These are phyloP conservation scores for Paraplagusia blochii DNA, from an alignment of 2,113 vertebrate species.

Conservation along the genomic window DNA sequence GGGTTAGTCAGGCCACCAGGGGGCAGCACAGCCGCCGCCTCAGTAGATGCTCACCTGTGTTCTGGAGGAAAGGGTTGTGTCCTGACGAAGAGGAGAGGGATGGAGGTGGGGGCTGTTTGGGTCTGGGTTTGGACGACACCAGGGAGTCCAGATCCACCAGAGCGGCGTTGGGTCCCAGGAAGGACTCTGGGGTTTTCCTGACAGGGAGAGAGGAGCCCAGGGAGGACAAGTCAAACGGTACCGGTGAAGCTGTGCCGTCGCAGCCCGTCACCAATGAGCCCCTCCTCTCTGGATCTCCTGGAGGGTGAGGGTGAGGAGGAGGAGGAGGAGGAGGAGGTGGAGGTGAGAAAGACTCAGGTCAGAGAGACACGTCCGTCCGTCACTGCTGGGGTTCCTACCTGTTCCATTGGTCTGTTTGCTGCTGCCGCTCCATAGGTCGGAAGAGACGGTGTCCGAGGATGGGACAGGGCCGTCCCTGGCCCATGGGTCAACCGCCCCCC, in stretches of 20 bases:
- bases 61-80: slow-evolving; percentile 86
- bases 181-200: slow-evolving; percentile 89
- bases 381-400: slow-evolving; percentile 78
- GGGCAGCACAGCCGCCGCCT: too few relatives aligned
- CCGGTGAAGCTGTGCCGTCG: slow-evolving; percentile 74
- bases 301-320: background rate
- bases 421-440: slow-evolving; percentile 79
- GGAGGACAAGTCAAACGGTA: slow-evolving; percentile 80
- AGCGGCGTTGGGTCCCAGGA: slow-evolving; percentile 88
- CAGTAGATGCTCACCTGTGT: slow-evolving; percentile 70
- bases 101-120: slow-evolving; percentile 75
- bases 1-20: too few relatives aligned
- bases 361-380: too few relatives aligned
- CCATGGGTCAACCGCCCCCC: slow-evolving; percentile 78
- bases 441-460: slow-evolving; percentile 71
- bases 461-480: slow-evolving; percentile 70
- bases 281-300: slow-evolving; percentile 72
- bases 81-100: slow-evolving; percentile 75
- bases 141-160: slow-evolving; percentile 89
- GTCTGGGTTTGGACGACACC: slow-evolving; percentile 82
- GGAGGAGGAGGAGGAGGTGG: background rate
- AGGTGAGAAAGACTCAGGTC: too few relatives aligned
- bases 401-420: slow-evolving; percentile 80
- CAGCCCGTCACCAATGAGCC: slow-evolving; percentile 59
- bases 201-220: slow-evolving; percentile 81